These are phyloP conservation scores for Bombus haemorrhoidalis DNA, from an alignment of 1,140 invertebrate genomes.

Conservation along the genomic window DNA sequence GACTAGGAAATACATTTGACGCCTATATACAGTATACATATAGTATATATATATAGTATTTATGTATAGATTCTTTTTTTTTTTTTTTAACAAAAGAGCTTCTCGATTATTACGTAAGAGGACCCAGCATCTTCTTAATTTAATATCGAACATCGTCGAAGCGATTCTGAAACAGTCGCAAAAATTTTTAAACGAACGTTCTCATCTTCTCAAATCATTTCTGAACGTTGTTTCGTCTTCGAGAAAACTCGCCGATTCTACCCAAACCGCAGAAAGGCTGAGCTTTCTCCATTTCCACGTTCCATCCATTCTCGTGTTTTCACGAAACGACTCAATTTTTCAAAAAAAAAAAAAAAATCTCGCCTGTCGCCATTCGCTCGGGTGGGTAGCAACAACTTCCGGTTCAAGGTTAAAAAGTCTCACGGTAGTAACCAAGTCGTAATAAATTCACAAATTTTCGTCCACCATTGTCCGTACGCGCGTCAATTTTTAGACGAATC, in stretches of 20 bases:
- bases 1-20: no score
- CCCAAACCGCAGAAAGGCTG: not conserved
- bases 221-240: not conserved
- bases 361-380: no score
- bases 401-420: not conserved
- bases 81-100: not conserved
- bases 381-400: no score
- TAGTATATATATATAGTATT: no score
- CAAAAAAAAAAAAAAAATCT: not conserved
- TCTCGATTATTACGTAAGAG: not conserved
- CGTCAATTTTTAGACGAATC: constrained; percentile 28
- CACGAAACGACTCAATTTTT: not conserved
- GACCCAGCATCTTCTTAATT: not conserved
- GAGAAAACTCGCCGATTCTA: not conserved
- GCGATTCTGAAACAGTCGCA: not conserved
- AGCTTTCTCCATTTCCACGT: no score
- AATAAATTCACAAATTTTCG: not conserved
- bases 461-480: no score
- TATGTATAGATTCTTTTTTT: not conserved
- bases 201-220: no score
- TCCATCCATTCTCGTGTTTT: not conserved
- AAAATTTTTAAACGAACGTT: no score
- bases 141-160: not conserved
- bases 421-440: not conserved
- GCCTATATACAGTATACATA: rapidly evolving